Evolutionary conservation across 2,113 vertebrate species (phyloP).

Genomic region (Macaca mulatta): DNA sequence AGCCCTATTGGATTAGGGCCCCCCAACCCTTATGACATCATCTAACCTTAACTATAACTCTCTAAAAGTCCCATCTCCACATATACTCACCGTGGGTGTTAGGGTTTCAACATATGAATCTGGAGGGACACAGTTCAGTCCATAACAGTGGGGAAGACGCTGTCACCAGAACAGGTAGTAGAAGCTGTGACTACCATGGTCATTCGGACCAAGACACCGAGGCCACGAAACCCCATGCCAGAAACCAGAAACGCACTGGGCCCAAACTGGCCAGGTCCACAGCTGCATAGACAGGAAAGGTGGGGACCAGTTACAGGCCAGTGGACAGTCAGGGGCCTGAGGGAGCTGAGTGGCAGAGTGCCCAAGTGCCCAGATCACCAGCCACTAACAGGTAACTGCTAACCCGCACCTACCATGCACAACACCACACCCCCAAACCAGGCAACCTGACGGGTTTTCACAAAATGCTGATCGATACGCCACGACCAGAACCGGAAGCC

Average conservation of each 20-base stretch:
- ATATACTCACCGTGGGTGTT: fast-evolving
- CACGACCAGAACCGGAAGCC: too few relatives aligned
- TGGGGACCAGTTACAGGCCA: background rate
- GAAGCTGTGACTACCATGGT: background rate
- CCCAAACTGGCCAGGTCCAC: background rate
- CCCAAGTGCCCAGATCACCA: fast-evolving
- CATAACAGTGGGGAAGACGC: background rate
- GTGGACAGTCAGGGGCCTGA: too few relatives aligned
- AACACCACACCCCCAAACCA: fast-evolving
- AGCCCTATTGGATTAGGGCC: background rate
- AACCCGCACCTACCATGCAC: fast-evolving
- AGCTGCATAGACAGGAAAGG: fast-evolving
- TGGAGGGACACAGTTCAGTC: background rate
- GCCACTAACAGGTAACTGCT: fast-evolving
- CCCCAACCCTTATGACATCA: background rate
- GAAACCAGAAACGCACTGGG: background rate
- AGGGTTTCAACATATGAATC: background rate
- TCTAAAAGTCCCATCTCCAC: background rate
- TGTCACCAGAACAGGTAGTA: background rate
- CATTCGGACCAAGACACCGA: background rate
- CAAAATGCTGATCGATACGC: fast-evolving
- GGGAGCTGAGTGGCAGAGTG: too few relatives aligned
- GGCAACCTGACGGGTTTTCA: too few relatives aligned
- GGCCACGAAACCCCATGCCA: background rate
- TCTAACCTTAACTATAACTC: background rate